Evolutionary conservation across 2,888 invertebrate species (phyloP), one percentile per base, ranked within the genome.

Genomic region (Zaprionus bogoriensis): DNA sequence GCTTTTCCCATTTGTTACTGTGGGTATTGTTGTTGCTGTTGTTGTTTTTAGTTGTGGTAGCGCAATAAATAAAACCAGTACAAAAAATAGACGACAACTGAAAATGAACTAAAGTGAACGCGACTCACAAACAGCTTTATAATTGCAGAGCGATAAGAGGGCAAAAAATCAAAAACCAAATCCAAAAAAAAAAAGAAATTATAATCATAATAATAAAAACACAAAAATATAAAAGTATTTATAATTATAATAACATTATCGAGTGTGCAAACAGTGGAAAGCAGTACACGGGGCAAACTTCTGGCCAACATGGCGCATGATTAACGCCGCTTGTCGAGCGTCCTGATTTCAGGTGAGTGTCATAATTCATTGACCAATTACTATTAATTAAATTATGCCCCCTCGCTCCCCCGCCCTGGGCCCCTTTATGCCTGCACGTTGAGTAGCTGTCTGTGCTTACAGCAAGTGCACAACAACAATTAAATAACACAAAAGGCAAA

Each of bases 281-380:
- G 50, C 44, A 36, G 19, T 27, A 38, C 59, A 41, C 38, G 36
- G 47, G 38, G n/a, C 39, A 61, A 45, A 25, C 52, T 61, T 58
- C 44, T 30, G 60, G 62, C 25, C 60, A 64, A 66, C 59, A 78
- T 78, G 81, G 60, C 81, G 74, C 51, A 77, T 84, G 78, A 71
- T 77, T 77, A 84, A 81, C 82, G 67, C 39, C 59, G 23, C 42
- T 52, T 64, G 63, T 59, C 67, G 57, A 58, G 22, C 57, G 58
- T 44, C 60, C 46, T 65, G 71, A 77, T 78, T 84, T 62, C 70
- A 67, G 78, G 78, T 84, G 71, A 78, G 78, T 84, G 63, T 54
- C 70, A 70, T 61, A 70, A 69, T 61, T 60, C 60, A 72, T 46
- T 20, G n/a, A 52, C 30, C 57, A 55, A 63, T 55, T 68, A 64